These are phyloP conservation scores for Pecten maximus DNA, from an alignment of 2,888 invertebrate species.

Conservation along the genomic window DNA sequence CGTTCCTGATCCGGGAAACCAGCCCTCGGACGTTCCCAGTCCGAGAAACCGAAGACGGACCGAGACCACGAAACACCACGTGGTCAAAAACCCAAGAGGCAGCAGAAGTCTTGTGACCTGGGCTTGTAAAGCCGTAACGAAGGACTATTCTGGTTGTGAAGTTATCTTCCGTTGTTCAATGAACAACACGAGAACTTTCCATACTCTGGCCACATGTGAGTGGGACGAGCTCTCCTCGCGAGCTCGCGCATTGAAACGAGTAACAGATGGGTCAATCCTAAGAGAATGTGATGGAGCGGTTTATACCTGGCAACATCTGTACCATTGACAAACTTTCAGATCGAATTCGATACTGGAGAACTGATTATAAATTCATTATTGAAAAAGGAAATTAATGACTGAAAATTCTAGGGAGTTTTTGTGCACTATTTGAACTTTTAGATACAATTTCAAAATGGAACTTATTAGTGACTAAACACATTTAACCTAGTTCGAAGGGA, in stretches of 20 bases:
- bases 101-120: not conserved
- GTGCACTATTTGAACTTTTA: slow-evolving; percentile 33
- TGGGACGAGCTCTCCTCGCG: slow-evolving; percentile 6
- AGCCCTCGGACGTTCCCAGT: not conserved
- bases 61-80: not conserved
- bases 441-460: not conserved
- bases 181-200: slow-evolving; percentile 13
- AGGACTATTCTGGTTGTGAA: slow-evolving; percentile 15
- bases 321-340: slow-evolving; percentile 9
- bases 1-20: not conserved
- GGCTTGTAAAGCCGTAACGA: not conserved
- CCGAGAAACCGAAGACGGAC: slow-evolving; percentile 24
- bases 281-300: slow-evolving; percentile 11
- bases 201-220: not conserved
- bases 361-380: not conserved
- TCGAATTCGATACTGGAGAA: not conserved
- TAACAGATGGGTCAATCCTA: slow-evolving; percentile 3
- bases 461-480: not conserved
- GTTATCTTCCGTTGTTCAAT: not conserved
- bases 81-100: slow-evolving; percentile 2
- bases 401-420: not conserved
- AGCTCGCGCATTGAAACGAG: slow-evolving; percentile 5
- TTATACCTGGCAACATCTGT: slow-evolving; percentile 8
- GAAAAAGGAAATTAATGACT: not conserved
- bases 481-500: not conserved